A percentile compares a stretch with the other conserved stretches of the same genome.
Evolutionary conservation across 2,113 vertebrate genomes (phyloP).

Genomic region (Archocentrus centrarchus): DNA sequence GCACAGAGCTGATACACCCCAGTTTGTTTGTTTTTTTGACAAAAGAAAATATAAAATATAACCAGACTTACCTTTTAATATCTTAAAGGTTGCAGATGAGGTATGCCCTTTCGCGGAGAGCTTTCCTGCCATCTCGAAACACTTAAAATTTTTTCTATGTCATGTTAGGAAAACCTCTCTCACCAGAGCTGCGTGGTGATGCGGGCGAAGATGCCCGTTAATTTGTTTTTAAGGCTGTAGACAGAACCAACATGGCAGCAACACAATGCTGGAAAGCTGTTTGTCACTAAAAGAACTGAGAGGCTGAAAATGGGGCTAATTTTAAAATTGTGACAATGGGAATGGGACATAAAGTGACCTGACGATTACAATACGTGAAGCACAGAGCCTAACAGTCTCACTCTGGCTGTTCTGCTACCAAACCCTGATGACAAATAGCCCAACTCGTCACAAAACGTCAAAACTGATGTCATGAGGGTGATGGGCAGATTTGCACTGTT

Average conservation of each 20-base stretch:
- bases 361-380: constrained; percentile 22
- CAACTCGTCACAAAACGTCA: constrained; percentile 22
- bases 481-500: constrained; percentile 29
- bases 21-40: background rate
- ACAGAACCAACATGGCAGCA: constrained; percentile 64
- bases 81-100: constrained; percentile 54
- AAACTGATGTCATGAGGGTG: constrained; percentile 36
- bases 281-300: constrained; percentile 25
- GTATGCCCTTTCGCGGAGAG: constrained; percentile 50
- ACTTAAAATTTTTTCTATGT: background rate
- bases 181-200: constrained; percentile 12
- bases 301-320: constrained; percentile 9
- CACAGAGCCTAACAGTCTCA: constrained; percentile 54
- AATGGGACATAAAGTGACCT: constrained; percentile 7
- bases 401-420: constrained; percentile 52
- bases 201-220: background rate
- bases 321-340: constrained; percentile 11
- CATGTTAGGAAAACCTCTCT: constrained; percentile 13
- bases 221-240: constrained; percentile 54
- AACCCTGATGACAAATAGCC: constrained; percentile 47
- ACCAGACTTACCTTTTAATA: constrained; percentile 38
- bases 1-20: background rate
- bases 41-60: background rate
- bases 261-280: constrained; percentile 45
- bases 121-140: constrained; percentile 20